Evolutionary conservation across 1,140 invertebrate genomes (phyloP).

Genomic region (Pogonognathellus flavescens): DNA sequence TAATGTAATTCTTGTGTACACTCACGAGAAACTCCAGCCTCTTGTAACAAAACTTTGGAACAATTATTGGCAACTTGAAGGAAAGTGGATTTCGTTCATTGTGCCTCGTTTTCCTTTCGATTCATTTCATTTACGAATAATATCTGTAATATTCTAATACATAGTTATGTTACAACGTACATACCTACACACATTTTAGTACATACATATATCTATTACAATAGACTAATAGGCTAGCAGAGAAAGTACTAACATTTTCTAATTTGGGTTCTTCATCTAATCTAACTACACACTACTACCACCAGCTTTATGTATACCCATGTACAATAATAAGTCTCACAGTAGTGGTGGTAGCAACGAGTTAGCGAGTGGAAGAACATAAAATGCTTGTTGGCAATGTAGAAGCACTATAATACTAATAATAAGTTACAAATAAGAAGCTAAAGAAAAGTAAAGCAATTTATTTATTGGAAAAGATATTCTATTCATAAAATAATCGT

Average conservation of each 20-base stretch:
- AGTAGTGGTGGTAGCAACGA: neutral
- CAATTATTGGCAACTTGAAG: constrained; percentile 53
- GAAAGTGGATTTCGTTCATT: constrained; percentile 50
- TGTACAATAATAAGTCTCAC: neutral
- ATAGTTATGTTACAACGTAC: constrained; percentile 15
- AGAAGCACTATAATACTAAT: constrained; percentile 25
- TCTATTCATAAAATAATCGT: constrained; percentile 29
- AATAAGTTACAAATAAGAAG: constrained; percentile 38
- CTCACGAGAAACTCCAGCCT: constrained; percentile 18
- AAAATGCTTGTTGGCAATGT: constrained; percentile 28
- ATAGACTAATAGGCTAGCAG: neutral
- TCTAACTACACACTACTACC: neutral
- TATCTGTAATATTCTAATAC: constrained; percentile 48
- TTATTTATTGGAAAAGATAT: constrained; percentile 41
- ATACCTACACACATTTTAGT: constrained; percentile 19
- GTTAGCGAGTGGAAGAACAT: neutral
- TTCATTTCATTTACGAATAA: constrained; percentile 53
- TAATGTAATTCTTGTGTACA: constrained; percentile 49
- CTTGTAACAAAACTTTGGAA: constrained; percentile 35
- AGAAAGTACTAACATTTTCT: neutral
- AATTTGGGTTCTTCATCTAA: neutral
- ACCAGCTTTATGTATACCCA: neutral
- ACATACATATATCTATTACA: constrained; percentile 15
- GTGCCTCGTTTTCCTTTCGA: constrained; percentile 48
- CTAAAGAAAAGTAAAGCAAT: constrained; percentile 35